Evolutionary conservation across 2,113 vertebrate genomes (phyloP).

Genomic region (Charadrius vociferus): DNA sequence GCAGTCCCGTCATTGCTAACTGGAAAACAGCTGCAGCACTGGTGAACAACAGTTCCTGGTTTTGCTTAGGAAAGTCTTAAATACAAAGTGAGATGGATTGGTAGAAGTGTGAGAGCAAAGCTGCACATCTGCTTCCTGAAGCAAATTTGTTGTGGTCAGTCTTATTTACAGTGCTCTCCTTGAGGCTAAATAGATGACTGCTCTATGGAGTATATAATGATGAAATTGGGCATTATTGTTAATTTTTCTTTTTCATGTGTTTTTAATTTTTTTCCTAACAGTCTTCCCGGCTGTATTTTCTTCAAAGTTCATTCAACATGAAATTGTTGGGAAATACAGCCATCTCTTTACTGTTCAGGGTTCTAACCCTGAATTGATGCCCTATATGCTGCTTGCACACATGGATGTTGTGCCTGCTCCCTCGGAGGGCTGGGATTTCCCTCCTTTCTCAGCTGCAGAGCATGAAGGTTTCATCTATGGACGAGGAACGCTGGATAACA

Average conservation of each 20-base stretch:
- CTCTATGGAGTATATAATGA: not conserved
- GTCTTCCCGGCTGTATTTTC: constrained; percentile 91
- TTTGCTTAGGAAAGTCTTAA: not conserved
- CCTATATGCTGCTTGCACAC: constrained; percentile 93
- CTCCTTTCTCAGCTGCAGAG: constrained; percentile 91
- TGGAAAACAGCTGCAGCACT: not conserved
- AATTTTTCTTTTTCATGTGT: not conserved
- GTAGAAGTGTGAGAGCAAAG: not conserved
- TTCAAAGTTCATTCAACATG: constrained; percentile 85
- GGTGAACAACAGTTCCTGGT: not conserved
- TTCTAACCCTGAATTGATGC: constrained; percentile 76
- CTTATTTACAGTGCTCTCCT: not conserved
- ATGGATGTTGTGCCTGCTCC: constrained; percentile 91
- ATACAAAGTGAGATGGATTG: not conserved
- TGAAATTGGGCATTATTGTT: not conserved
- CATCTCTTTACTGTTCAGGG: constrained; percentile 87
- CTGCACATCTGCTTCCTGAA: not conserved
- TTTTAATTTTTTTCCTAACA: constrained; percentile 52
- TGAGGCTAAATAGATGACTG: not conserved
- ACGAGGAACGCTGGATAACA: constrained; percentile 92
- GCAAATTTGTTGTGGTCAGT: not conserved
- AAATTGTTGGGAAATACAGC: constrained; percentile 87
- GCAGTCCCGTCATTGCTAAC: not conserved
- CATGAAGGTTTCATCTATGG: constrained; percentile 91
- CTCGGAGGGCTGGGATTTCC: constrained; percentile 87